Conservation (phyloP, 2,113 vertebrate genomes). For the Leuciscus idus region DNA sequence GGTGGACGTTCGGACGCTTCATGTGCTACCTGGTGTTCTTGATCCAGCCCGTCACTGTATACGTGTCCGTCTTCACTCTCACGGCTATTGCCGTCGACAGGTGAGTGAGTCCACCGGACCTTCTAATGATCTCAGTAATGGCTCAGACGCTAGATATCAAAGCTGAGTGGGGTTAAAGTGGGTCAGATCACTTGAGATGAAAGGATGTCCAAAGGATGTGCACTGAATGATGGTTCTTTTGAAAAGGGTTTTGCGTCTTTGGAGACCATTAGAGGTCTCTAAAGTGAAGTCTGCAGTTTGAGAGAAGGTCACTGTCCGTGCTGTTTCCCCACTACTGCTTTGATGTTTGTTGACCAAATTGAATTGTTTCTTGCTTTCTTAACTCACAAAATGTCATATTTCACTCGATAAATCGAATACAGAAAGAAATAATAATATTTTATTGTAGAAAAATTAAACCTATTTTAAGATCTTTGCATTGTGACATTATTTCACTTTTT, state of each 20-base stretch:
- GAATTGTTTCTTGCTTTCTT: background rate
- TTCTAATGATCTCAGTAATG: background rate
- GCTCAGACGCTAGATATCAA: background rate
- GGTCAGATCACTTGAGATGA: slow-evolving; percentile 8
- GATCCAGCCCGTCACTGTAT: slow-evolving; percentile 78
- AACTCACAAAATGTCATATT: background rate
- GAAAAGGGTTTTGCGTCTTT: background rate
- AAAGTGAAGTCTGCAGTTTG: background rate
- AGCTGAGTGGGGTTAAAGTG: background rate
- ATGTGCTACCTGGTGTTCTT: slow-evolving; percentile 83
- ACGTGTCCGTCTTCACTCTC: slow-evolving; percentile 80
- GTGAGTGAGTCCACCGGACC: slow-evolving; percentile 54
- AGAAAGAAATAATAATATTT: background rate
- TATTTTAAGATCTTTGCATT: background rate
- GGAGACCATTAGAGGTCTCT: background rate
- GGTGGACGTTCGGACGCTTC: slow-evolving; percentile 77
- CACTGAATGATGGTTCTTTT: background rate
- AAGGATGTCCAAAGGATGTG: background rate
- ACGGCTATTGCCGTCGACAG: slow-evolving; percentile 80
- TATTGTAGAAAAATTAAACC: background rate
- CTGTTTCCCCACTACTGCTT: background rate
- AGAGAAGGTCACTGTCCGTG: background rate
- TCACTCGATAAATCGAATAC: background rate
- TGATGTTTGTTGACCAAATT: background rate
- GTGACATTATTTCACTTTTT: background rate